phyloP scores from a whole-genome alignment of 1,140 invertebrate genomes.

The Cydia pomonella region DNA sequence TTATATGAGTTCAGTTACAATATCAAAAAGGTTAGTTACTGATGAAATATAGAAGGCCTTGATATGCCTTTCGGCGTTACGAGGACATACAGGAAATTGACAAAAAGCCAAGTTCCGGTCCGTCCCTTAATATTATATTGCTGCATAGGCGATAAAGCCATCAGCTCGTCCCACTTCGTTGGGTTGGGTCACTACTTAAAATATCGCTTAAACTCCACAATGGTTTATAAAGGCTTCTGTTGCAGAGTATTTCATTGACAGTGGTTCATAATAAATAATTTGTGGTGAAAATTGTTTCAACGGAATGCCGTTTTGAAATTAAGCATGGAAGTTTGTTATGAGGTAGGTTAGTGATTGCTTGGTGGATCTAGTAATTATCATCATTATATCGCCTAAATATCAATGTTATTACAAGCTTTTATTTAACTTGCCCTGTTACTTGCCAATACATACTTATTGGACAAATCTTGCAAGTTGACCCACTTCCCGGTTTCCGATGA shows the following conservation, averaged over 20 bases:
- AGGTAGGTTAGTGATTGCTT: too few species aligned
- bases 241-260: conserved; percentile 5
- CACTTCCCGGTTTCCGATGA: too few species aligned
- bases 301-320: neutral
- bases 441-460: too few species aligned
- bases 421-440: too few species aligned
- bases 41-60: neutral
- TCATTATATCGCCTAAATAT: too few species aligned
- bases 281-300: neutral
- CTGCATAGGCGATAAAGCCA: neutral
- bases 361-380: too few species aligned
- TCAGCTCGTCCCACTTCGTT: conserved; percentile 7
- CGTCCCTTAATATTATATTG: conserved; percentile 7
- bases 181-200: conserved; percentile 47
- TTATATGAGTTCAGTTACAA: too few species aligned
- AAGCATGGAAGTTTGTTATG: too few species aligned
- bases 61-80: neutral
- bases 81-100: neutral
- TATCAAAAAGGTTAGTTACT: neutral
- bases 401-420: too few species aligned
- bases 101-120: neutral
- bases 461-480: too few species aligned
- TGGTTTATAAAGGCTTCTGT: conserved; percentile 42
- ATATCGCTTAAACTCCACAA: conserved; percentile 58
- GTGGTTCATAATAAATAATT: neutral